phyloP scores from a whole-genome alignment of 2,113 vertebrate species.

The Alectura lathami region DNA sequence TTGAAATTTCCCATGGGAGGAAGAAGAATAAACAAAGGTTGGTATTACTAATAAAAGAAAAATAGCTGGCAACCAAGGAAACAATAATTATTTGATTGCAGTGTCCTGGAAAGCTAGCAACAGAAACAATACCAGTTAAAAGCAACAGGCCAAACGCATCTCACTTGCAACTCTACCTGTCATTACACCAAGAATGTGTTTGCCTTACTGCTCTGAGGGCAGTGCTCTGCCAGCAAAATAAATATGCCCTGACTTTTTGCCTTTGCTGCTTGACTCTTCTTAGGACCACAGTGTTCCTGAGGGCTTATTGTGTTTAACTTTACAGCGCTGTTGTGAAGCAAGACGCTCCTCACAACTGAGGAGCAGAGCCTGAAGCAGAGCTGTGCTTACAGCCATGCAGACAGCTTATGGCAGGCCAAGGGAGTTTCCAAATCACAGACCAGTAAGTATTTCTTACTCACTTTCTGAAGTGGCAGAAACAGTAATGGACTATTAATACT shows the following conservation, averaged over 20 bases:
- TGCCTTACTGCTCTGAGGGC: not conserved
- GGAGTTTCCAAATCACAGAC: not conserved
- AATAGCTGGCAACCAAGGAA: conserved; percentile 46
- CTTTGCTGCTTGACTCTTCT: not conserved
- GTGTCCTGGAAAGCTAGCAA: conserved; percentile 40
- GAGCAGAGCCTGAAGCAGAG: not conserved
- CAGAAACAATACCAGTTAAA: conserved; percentile 22
- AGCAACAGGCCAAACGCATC: not conserved
- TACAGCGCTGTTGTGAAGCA: not conserved
- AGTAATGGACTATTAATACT: not conserved
- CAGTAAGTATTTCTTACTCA: not conserved
- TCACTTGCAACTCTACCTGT: not conserved
- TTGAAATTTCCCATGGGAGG: conserved; percentile 70
- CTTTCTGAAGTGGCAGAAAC: not conserved
- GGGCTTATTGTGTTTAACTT: conserved; percentile 25
- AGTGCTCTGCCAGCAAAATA: not conserved
- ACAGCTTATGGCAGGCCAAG: not conserved
- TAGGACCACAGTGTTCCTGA: not conserved
- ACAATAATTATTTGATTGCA: conserved; percentile 55
- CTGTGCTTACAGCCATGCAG: not conserved
- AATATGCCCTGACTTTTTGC: conserved; percentile 1
- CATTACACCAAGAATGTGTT: not conserved
- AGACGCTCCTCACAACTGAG: not conserved
- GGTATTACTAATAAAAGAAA: conserved; percentile 64
- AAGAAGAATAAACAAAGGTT: conserved; percentile 60